phyloP scores from a whole-genome alignment of 2,888 invertebrate genomes.

The Antheraea yamamai region DNA sequence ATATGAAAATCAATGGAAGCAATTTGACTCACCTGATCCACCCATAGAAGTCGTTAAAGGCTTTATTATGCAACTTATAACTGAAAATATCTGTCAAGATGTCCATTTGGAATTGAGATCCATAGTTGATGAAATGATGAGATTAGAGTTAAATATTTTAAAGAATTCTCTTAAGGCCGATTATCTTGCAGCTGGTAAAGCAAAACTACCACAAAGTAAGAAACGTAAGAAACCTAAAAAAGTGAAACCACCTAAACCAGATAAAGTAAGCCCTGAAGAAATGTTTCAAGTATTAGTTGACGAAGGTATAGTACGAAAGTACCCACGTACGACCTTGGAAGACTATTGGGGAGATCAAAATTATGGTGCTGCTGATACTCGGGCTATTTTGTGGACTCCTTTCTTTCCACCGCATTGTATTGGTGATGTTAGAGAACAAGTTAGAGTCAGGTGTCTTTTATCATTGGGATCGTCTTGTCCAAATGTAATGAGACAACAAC shows the following conservation, averaged over 20 bases:
- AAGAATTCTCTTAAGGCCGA: conserved; percentile 79
- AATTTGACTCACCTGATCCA: conserved; percentile 66
- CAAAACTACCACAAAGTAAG: conserved; percentile 46
- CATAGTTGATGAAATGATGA: conserved; percentile 87
- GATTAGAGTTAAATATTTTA: conserved; percentile 77
- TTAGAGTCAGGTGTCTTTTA: conserved; percentile 83
- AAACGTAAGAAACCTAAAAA: conserved; percentile 69
- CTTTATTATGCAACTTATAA: conserved; percentile 84
- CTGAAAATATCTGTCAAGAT: conserved; percentile 84
- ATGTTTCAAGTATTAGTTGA: conserved; percentile 88
- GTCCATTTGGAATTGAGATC: conserved; percentile 85
- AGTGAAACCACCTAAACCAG: conserved; percentile 83
- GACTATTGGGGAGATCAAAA: conserved; percentile 88
- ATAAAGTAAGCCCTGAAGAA: conserved; percentile 82
- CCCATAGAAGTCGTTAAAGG: conserved; percentile 82
- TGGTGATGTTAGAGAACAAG: conserved; percentile 83
- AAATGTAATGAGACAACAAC: conserved; percentile 79
- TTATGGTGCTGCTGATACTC: conserved; percentile 81
- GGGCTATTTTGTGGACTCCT: conserved; percentile 68
- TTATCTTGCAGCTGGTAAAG: conserved; percentile 40
- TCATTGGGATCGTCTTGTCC: conserved; percentile 76
- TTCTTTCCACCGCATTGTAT: conserved; percentile 77
- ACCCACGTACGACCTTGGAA: conserved; percentile 81
- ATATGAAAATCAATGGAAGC: conserved; percentile 66
- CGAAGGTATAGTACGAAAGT: conserved; percentile 85